Evolutionary conservation across 2,888 invertebrate genomes (phyloP).

Genomic region (Crossocerus cetratus): DNA sequence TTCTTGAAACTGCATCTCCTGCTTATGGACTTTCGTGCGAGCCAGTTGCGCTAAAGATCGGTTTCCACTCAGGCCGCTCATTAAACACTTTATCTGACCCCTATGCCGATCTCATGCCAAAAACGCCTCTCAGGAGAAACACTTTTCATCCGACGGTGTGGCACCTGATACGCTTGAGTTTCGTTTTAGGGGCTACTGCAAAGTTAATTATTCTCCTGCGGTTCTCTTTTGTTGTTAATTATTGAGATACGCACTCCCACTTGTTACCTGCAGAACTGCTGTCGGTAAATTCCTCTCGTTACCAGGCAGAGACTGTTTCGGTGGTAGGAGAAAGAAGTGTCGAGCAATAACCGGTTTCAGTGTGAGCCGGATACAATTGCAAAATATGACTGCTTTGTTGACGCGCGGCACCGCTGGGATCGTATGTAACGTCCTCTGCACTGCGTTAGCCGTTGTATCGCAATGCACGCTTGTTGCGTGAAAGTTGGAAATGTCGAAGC

Average conservation of each 20-base stretch:
- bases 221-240: no score
- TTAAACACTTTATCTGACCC: neutral
- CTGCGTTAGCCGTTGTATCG: no score
- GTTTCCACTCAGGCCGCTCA: neutral
- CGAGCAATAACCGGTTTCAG: neutral
- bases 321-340: neutral
- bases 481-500: no score
- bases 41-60: neutral
- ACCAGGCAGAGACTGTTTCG: neutral
- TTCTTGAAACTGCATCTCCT: constrained; percentile 4
- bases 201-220: neutral
- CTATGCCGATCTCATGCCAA: constrained; percentile 7
- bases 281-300: neutral
- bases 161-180: neutral
- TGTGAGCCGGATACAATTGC: neutral
- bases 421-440: no score
- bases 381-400: neutral
- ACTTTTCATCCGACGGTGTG: neutral
- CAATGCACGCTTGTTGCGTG: no score
- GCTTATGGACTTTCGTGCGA: constrained; percentile 3
- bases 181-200: neutral
- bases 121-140: neutral
- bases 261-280: no score
- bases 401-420: neutral
- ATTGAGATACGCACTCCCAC: no score